Evolutionary conservation across 35 echinoderm and acorn worm genomes (phyloP), one percentile per base, ranked within the genome.

Genomic region (Stichopus chloronotus): DNA sequence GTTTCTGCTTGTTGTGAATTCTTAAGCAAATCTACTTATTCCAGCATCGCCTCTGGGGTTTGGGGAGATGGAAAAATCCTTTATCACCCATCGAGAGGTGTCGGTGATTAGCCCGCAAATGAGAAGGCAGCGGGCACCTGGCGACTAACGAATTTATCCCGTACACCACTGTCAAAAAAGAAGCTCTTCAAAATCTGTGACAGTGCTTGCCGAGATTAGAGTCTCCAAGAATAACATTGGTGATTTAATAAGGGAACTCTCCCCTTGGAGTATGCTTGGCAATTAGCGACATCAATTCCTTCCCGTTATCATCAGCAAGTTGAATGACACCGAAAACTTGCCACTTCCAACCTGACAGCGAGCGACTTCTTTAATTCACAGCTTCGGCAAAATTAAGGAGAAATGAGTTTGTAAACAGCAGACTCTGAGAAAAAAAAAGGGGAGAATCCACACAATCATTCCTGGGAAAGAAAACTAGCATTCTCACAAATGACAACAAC

Each of bases 211-310:
- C 59, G 57, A 89, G 87, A 89, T 89, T 89, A 89, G 87, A 53
- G 43, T 20, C 87, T 72, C 87, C 87, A 89, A 89, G 87, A 89
- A 89, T 72, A 89, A 89, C 87, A 65, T 65, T 72, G 87, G 59
- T 89, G 87, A 89, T 89, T 89, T 89, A 89, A 89, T 89, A 89
- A 89, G 61, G 61, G 65, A 65, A 71, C 57, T 58, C 87, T 63
- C 87, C 71, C 87, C 59, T 72, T 63, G 24, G 87, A 89, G 87
- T 89, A 59, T 61, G 87, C 87, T 71, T 13, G 57, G 87, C 87
- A 89, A 89, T 89, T 89, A 89, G 87, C 57, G 87, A 89, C 87
- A 89, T 89, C 87, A 89, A 89, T 89, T 89, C 87, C 87, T 72
- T 19, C 57, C 59, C 65, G 57, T 89, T 89, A 72, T 89, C 87